Base-by-base conservation (phyloP, 1,140 invertebrate genomes). In the Arion vulgaris region DNA sequence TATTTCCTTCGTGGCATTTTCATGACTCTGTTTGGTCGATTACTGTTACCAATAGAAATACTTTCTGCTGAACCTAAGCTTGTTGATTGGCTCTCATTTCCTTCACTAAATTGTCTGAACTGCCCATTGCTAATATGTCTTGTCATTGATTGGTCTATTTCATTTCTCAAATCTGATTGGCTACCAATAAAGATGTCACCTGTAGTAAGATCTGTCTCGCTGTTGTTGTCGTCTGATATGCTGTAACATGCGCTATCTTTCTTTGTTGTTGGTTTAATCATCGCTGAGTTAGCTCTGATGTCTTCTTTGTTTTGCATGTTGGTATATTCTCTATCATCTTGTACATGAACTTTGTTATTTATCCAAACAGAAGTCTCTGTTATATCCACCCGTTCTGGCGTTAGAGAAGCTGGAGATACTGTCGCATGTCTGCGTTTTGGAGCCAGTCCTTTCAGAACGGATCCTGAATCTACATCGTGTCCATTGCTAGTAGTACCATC, bases 181-280 rank as follows among this genome's bases (percentile, higher is more conserved):
- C 38, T 36, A n/a, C 34, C 57, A 28, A 45, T 32, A 2, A 39
- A 36, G 34, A 39, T 38, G 45, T 80, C 78, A n/a, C 19, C 66
- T 71, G 39, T 80, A 17, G 28, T 80, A 32, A 71, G 62, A 23
- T 80, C 78, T 23, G 62, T 39, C 45, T 80, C 78, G 68, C 78
- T 80, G 77, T 41, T 68, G 32, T 69, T 73, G n/a, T 74, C 80
- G 45, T 72, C 79, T 9, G 71, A 51, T 0, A 81, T 38, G 51
- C 80, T 81, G 51, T 81, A 81, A 51, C 80, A 81, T 28, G 80
- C 80, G 51, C 80, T 81, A 71, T 81, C 80, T 45, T 81, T 81
- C 72, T 81, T 81, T 17, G 23, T 39, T 15, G 80, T 15, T 26
- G 49, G 32, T 36, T 80, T 80, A 19, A 51, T 39, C 26, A 26